A percentile compares a stretch with the other conserved stretches of the same genome.
phyloP scores from a whole-genome alignment of 2,888 invertebrate genomes.

The Orthonevra nobilis region DNA sequence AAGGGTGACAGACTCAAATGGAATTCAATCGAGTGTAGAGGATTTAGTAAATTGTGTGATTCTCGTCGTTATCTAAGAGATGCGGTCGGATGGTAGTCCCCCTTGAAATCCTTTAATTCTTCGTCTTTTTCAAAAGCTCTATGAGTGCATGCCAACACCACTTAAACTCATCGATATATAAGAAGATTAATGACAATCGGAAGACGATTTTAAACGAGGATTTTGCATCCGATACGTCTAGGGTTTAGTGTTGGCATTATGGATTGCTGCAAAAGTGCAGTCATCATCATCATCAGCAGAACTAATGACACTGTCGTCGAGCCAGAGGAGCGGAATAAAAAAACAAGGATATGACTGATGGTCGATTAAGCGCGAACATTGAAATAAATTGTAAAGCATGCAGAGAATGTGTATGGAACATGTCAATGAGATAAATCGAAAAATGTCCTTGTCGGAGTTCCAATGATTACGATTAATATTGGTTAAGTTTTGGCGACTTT shows the following conservation, averaged over 20 bases:
- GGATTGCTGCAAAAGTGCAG: constrained; percentile 35
- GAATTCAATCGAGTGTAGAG: constrained; percentile 62
- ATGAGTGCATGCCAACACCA: constrained; percentile 52
- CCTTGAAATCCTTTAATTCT: constrained; percentile 35
- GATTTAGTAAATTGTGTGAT: constrained; percentile 63
- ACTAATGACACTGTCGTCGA: constrained; percentile 26
- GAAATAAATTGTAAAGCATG: neutral
- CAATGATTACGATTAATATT: too few species aligned
- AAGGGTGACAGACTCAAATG: constrained; percentile 60
- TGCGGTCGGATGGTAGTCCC: constrained; percentile 26
- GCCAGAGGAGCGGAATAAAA: neutral
- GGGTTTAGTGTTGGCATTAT: constrained; percentile 30
- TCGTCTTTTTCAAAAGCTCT: constrained; percentile 1
- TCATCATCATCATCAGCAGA: constrained; percentile 41
- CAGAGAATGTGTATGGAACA: too few species aligned
- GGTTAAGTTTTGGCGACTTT: too few species aligned
- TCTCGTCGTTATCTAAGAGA: constrained; percentile 51
- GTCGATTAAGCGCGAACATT: constrained; percentile 16
- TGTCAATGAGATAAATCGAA: neutral
- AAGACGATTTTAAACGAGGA: constrained; percentile 43
- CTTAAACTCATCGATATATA: constrained; percentile 56
- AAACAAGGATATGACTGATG: constrained; percentile 7
- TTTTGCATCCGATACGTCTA: constrained; percentile 16
- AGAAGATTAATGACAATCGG: constrained; percentile 64
- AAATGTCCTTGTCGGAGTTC: too few species aligned